phyloP scores from a whole-genome alignment of 1,140 invertebrate species.

The Steinernema khuongi region DNA sequence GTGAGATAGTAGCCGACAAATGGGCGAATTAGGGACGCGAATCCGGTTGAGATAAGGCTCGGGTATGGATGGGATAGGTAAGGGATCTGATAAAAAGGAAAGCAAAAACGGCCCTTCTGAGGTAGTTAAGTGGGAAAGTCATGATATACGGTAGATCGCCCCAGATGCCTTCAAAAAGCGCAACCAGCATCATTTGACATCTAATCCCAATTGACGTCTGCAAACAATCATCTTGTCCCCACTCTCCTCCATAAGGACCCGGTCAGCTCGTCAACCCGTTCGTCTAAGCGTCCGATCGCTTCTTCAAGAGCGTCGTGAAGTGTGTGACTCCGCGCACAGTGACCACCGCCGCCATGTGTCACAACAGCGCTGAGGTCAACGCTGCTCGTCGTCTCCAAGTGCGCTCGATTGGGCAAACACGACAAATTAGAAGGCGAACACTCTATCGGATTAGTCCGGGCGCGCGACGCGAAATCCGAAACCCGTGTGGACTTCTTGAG shows the following conservation, averaged over 20 bases:
- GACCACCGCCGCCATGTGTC: not conserved
- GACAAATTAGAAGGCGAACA: constrained; percentile 15
- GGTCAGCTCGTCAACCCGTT: not conserved
- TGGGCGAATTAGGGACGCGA: too few relatives aligned
- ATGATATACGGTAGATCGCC: too few relatives aligned
- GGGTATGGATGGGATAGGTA: too few relatives aligned
- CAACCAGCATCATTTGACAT: too few relatives aligned
- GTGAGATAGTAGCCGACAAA: too few relatives aligned
- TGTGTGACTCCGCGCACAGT: not conserved
- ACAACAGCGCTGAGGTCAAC: not conserved
- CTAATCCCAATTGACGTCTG: too few relatives aligned
- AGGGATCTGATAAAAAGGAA: too few relatives aligned
- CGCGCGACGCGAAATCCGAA: not conserved
- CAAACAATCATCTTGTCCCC: not conserved
- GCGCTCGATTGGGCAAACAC: constrained; percentile 1
- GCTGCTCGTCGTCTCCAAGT: not conserved
- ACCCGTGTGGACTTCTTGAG: constrained; percentile 2
- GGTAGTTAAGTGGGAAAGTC: too few relatives aligned
- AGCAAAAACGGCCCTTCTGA: too few relatives aligned
- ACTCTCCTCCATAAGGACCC: not conserved
- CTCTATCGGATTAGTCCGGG: constrained; percentile 12
- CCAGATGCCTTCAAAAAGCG: too few relatives aligned
- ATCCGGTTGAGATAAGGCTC: too few relatives aligned
- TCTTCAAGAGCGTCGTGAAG: not conserved
- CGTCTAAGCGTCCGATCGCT: not conserved